Evolutionary conservation across 2,888 invertebrate genomes (phyloP), one percentile per base, ranked within the genome.

Genomic region (Romanomermis culicivorax): DNA sequence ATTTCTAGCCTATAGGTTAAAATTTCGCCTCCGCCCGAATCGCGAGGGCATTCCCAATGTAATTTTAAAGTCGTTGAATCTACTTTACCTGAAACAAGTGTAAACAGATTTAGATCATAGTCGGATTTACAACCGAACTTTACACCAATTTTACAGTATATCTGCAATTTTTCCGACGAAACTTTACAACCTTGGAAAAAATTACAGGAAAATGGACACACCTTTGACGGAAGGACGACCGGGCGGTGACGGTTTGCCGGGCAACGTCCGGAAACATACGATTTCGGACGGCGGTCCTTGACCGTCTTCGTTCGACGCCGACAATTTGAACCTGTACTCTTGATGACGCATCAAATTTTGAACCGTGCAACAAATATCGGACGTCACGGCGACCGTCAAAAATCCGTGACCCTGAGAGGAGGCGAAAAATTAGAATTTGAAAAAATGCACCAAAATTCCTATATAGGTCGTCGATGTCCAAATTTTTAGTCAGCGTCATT

Each of bases 251-350:
- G 87, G 88, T 57, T 79, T 73, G 66, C 83, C 85, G 2, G 87
- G 81, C 55, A 78, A 72, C 11, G 89, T 89, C 60, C 77, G 77
- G 70, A 80, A 85, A 55, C 76, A 71, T 24, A 85, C 81, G 66
- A 82, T 80, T 53, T 80, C 78, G 36, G 84, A 85, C 84, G 84
- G 85, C 20, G 79, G 78, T 3, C 85, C 84, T 61, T 77, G 75
- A 1, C 87, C 87, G 63, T 85, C 84, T 61, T 81, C 81, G 66
- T 85, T 87, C 67, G 80, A 80, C 61, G 83, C 81, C 60, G 80
- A 77, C 63, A 57, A 27, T 27, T 47, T 70, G 71, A 86, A 86
- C 65, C 79, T 80, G 71, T 85, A 87, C 64, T 79, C 79, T 60
- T 82, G 80, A 63, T 82, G 83, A 63, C 83, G 77, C 45, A 77